A percentile compares a stretch with the other conserved stretches of the same genome.
These are phyloP conservation scores for Psittacula derbiana DNA, from an alignment of 2,797 vertebrate species.

Conservation along the genomic window DNA sequence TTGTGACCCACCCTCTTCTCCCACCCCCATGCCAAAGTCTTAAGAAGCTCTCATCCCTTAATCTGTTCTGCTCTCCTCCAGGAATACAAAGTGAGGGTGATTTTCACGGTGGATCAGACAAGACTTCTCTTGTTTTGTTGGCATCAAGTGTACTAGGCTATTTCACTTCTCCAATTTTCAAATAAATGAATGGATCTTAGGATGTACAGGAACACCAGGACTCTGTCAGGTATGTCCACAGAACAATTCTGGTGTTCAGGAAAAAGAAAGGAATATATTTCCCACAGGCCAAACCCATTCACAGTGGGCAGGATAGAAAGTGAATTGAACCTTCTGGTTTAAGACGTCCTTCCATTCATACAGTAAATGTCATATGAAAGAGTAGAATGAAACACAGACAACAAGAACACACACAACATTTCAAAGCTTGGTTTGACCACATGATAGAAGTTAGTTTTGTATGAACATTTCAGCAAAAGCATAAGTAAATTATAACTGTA, in stretches of 20 bases:
- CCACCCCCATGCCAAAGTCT: not conserved
- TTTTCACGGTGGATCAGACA: not conserved
- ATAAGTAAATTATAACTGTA: not conserved
- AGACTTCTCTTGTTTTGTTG: not conserved
- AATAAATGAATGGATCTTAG: not conserved
- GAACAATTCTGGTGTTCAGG: not conserved
- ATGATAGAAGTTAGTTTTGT: not conserved
- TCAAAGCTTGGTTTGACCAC: not conserved
- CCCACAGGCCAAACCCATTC: not conserved
- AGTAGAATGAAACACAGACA: not conserved
- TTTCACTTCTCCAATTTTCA: not conserved
- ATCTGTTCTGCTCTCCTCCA: not conserved
- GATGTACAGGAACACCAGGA: not conserved
- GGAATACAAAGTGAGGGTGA: not conserved
- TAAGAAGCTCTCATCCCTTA: not conserved
- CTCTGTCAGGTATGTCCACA: not conserved
- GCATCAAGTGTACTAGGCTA: not conserved
- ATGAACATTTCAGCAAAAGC: not conserved
- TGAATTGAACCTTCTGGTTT: not conserved
- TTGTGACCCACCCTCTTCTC: not conserved
- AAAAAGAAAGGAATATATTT: not conserved
- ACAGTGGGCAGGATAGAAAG: not conserved
- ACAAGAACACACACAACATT: not conserved
- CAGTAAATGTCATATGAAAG: not conserved
- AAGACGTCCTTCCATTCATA: not conserved